phyloP scores from a whole-genome alignment of 2,888 invertebrate species.

The Ochropleura leucogaster region DNA sequence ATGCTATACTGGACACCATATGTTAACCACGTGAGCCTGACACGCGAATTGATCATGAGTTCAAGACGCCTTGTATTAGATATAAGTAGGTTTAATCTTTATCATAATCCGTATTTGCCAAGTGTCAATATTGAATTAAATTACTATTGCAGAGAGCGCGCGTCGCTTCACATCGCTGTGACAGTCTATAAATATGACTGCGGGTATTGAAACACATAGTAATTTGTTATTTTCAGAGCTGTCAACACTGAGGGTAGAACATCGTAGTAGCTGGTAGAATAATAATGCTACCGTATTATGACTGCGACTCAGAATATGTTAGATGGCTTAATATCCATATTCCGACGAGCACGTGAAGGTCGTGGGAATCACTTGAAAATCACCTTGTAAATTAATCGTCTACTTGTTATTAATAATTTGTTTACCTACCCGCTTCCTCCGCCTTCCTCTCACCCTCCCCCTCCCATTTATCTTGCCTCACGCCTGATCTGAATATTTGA shows the following conservation, averaged over 20 bases:
- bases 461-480: neutral
- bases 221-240: slow-evolving; percentile 19
- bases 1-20: too few relatives aligned
- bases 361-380: neutral
- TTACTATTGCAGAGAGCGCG: neutral
- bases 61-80: neutral
- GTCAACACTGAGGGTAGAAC: slow-evolving; percentile 12
- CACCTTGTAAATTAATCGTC: slow-evolving; percentile 9
- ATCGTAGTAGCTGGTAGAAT: neutral
- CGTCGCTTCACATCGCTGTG: slow-evolving; percentile 18
- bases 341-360: neutral
- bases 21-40: too few relatives aligned
- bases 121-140: neutral
- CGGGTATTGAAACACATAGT: slow-evolving; percentile 21
- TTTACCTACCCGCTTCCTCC: neutral
- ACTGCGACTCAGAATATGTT: neutral
- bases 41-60: too few relatives aligned
- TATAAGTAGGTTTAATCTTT: neutral
- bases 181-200: slow-evolving; percentile 15
- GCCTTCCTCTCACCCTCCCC: neutral
- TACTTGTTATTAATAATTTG: slow-evolving; percentile 3
- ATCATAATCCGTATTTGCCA: neutral
- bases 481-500: slow-evolving; percentile 29
- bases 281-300: neutral
- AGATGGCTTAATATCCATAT: neutral